Evolutionary conservation across 2,888 invertebrate species (phyloP), one percentile per base, ranked within the genome.

Genomic region (Eurois occulta): DNA sequence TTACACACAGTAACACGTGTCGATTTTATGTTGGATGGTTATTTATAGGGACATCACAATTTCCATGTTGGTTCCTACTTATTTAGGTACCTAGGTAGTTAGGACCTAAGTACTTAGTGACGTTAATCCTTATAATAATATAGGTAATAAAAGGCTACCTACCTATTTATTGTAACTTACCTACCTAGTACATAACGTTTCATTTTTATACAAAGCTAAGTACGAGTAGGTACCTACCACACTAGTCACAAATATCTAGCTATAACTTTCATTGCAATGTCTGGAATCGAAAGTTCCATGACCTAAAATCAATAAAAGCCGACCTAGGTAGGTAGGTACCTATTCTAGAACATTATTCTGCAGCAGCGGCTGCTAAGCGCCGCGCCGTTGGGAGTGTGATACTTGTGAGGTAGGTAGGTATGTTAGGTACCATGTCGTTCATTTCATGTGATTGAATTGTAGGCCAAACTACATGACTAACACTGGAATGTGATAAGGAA

Each of bases 321-420:
- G n/a, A 64, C 8, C 58, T 52, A 48, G 2, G 7, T 11, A n/a
- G n/a, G n/a, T n/a, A n/a, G n/a, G n/a, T n/a, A 58, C 24, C 35
- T 41, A 64, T 86, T 86, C 83, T 73, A 72, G 83, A 84, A 83
- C 68, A 43, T 58, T 52, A 21, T 72, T 68, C 72, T 78, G 32
- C 13, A 7, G 13, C 58, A 28, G 7, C 16, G 24, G 78, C 18
- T 79, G 35, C 62, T 43, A 67, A 35, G 28, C 66, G 46, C 66
- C 41, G 32, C 32, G 32, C 8, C 43, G 71, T 41, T 48, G 52
- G 16, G 28, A 41, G 69, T 79, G 81, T 41, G 78, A 79, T 38
- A 38, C 38, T 38, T 8, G 38, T 38, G 38, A 8, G 5, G 5
- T 46, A 46, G 18, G 7, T 46, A 46, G 18, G 6, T 18, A 6